Evolutionary conservation across 53 echinoderm and acorn worm species (phyloP).

Genomic region (Crossaster papposus): DNA sequence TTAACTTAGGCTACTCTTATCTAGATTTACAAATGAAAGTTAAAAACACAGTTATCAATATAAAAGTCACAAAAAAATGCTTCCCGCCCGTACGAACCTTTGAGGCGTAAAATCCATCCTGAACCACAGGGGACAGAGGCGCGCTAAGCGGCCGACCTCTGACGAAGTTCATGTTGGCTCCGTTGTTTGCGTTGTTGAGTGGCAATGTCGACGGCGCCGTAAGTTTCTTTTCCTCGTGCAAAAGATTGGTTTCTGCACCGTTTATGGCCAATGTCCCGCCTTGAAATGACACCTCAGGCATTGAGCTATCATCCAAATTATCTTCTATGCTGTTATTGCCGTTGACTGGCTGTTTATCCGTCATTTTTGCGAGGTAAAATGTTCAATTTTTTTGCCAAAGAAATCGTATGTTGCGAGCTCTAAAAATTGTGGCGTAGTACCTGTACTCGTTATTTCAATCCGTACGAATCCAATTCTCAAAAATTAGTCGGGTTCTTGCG

Average conservation of each 20-base stretch:
- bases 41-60: too few species aligned
- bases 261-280: conserved; percentile 62
- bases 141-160: conserved; percentile 54
- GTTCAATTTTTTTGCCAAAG: background rate
- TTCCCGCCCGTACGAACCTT: conserved; percentile 49
- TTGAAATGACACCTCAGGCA: conserved; percentile 59
- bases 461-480: background rate
- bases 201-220: conserved; percentile 7
- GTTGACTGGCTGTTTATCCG: conserved; percentile 38
- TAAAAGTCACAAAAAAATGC: too few species aligned
- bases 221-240: conserved; percentile 43
- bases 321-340: conserved; percentile 59
- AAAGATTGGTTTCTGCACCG: conserved; percentile 26
- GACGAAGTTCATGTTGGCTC: conserved; percentile 33
- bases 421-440: background rate
- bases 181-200: background rate
- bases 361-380: conserved; percentile 47
- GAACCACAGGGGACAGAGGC: conserved; percentile 58
- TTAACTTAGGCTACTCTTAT: too few species aligned
- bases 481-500: background rate
- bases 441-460: background rate
- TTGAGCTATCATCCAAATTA: conserved; percentile 60
- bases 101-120: conserved; percentile 70
- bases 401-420: background rate
- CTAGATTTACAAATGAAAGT: background rate